Conservation (phyloP, 2,113 vertebrate species). For the Diphyllodes magnificus region DNA sequence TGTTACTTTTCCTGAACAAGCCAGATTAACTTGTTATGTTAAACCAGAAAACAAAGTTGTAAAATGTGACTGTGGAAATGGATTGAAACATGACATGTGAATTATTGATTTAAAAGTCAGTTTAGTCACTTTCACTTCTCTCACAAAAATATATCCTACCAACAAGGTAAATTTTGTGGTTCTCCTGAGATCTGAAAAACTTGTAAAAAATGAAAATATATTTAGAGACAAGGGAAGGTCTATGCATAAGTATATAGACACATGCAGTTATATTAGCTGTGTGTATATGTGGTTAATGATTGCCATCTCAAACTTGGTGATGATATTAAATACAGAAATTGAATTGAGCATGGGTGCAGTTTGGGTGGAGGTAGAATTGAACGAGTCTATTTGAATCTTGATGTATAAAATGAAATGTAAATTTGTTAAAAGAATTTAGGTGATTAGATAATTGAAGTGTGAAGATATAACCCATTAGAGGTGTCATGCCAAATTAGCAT, state of each 20-base stretch:
- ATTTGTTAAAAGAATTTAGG: slow-evolving; percentile 63
- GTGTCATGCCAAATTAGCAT: slow-evolving; percentile 81
- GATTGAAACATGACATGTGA: not conserved
- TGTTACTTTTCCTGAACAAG: not conserved
- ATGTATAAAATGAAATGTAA: slow-evolving; percentile 35
- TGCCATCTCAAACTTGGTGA: not conserved
- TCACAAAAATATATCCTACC: not conserved
- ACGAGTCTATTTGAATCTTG: not conserved
- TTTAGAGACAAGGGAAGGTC: not conserved
- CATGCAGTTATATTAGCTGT: not conserved
- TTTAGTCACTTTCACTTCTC: not conserved
- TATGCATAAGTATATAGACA: not conserved
- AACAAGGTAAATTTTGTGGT: not conserved
- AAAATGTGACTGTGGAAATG: not conserved
- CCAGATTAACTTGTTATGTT: not conserved
- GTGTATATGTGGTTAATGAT: not conserved
- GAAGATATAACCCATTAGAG: slow-evolving; percentile 78
- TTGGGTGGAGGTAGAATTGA: not conserved
- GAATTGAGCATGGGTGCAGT: not conserved
- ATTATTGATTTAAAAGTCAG: not conserved
- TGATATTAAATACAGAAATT: not conserved
- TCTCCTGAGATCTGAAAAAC: not conserved
- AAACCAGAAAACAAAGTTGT: not conserved
- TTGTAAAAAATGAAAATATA: not conserved
- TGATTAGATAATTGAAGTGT: slow-evolving; percentile 77